A percentile compares a stretch with the other conserved stretches of the same genome.
Conservation (phyloP, 1,140 invertebrate species). For the Hirudo medicinalis region DNA sequence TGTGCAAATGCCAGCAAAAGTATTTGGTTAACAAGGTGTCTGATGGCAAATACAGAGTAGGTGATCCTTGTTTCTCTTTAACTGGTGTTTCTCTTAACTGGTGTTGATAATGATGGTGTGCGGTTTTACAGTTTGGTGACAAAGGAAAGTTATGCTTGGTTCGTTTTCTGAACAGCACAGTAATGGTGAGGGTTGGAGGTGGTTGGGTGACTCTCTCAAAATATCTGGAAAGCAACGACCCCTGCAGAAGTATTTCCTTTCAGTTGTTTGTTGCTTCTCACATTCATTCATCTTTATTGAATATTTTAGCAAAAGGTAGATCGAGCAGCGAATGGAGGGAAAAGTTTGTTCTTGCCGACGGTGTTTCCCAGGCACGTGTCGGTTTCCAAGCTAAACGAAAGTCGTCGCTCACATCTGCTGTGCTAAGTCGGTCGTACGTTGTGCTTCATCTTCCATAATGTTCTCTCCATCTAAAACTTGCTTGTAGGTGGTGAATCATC, state of each 20-base stretch:
- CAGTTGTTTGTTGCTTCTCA: neutral
- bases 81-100: neutral
- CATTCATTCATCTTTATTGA: conserved; percentile 13
- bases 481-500: neutral
- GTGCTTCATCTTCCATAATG: neutral
- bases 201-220: conserved; percentile 83
- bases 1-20: conserved; percentile 91
- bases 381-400: conserved; percentile 17
- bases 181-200: conserved; percentile 85
- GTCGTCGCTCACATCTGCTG: conserved; percentile 4
- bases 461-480: neutral
- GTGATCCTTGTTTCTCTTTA: conserved; percentile 27
- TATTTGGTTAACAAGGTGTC: conserved; percentile 94
- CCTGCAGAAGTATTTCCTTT: conserved; percentile 48
- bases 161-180: conserved; percentile 49
- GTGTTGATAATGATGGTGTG: neutral
- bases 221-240: conserved; percentile 75
- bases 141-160: conserved; percentile 90
- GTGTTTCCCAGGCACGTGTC: conserved; percentile 23
- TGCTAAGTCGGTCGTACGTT: neutral
- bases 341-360: conserved; percentile 28
- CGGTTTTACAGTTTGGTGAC: conserved; percentile 72
- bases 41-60: conserved; percentile 92
- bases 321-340: conserved; percentile 37
- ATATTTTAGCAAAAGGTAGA: conserved; percentile 34